Base-by-base conservation (phyloP, 2,797 vertebrate genomes). In the Vespertilio murinus region DNA sequence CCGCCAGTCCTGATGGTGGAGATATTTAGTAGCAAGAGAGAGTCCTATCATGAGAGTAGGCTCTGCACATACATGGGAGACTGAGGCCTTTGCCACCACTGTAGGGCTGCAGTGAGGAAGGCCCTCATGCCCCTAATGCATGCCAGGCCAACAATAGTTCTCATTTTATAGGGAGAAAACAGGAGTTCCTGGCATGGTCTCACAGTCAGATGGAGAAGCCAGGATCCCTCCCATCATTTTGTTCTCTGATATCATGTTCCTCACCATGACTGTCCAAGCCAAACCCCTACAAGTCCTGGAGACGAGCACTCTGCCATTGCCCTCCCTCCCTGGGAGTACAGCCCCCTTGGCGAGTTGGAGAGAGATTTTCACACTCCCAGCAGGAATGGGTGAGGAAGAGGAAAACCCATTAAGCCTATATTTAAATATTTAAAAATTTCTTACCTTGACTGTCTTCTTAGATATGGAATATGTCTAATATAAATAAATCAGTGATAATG, bases 381-480 rank as follows among this genome's bases (percentile, higher is more conserved):
- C 8, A 35, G 22, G 64, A 35, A 33, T 59, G 54, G n/a, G 4
- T 33, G 28, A 75, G 47, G 30, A 40, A 45, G 25, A 35, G 45
- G 70, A 82, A 77, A 74, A 25, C 20, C 47, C n/a, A 17, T 28
- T 54, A 74, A 67, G 17, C 13, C 14, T 30, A 25, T n/a, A n/a
- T n/a, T n/a, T n/a, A n/a, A n/a, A 17, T 3, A 14, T 52, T 81
- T 71, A 79, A 45, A 82, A 20, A 93, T 71, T 30, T 79, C 70
- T 97, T 75, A 88, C 82, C 74, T 91, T 79, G 45, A 52, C 18
- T 16, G 40, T 86, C 6, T 8, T 79, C 87, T 84, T 85, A 79
- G 85, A 61, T n/a, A 79, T 0, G 69, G 25, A 45, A n/a, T 25
- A 64, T 49, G 35, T 59, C 90, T 38, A 20, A 28, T 8, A 81